A percentile compares a stretch with the other conserved stretches of the same genome.
phyloP scores from a whole-genome alignment of 2,888 invertebrate genomes.

The Trachelus tabidus region DNA sequence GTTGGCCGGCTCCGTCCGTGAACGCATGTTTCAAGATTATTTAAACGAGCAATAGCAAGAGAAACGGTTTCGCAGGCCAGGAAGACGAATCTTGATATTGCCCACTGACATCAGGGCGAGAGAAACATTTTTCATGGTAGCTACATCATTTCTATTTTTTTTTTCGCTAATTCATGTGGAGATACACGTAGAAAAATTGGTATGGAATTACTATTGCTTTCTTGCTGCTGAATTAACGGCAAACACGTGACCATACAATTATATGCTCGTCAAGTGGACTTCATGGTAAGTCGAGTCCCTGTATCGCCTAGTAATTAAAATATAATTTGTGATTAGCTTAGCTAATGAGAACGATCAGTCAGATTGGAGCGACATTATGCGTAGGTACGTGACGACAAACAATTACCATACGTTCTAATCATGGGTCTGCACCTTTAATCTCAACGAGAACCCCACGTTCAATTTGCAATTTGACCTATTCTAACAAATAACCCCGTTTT shows the following conservation, averaged over 20 bases:
- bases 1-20: slow-evolving; percentile 49
- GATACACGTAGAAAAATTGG: neutral
- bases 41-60: slow-evolving; percentile 56
- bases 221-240: neutral
- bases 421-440: slow-evolving; percentile 31
- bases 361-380: slow-evolving; percentile 40
- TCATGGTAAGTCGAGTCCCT: slow-evolving; percentile 29
- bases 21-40: slow-evolving; percentile 63
- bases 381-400: slow-evolving; percentile 44
- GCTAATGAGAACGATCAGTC: slow-evolving; percentile 51
- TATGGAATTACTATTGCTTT: neutral
- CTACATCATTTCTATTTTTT: neutral
- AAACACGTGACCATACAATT: slow-evolving; percentile 41
- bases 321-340: slow-evolving; percentile 55
- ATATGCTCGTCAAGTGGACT: slow-evolving; percentile 41
- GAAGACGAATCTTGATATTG: neutral
- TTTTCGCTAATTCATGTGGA: neutral
- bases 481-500: neutral
- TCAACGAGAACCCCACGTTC: neutral
- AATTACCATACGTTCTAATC: slow-evolving; percentile 43
- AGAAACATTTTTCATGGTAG: neutral
- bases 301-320: slow-evolving; percentile 52
- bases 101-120: neutral
- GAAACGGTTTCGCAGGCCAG: slow-evolving; percentile 4
- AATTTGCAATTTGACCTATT: neutral